Conservation (phyloP, 2,888 invertebrate genomes). For the Apamea monoglypha region DNA sequence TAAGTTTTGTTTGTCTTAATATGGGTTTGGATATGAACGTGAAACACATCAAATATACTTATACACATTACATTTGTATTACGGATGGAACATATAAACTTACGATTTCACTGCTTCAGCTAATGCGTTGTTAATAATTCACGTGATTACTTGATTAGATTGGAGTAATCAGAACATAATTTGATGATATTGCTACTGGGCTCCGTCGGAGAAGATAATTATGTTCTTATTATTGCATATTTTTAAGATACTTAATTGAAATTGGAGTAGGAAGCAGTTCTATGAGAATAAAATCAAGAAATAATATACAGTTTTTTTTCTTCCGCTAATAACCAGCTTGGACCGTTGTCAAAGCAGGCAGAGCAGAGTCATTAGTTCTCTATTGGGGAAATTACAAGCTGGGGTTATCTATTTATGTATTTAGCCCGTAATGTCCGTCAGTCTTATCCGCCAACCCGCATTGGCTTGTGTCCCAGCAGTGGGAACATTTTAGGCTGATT, state of each 20-base stretch:
- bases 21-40: neutral
- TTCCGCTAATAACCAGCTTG: neutral
- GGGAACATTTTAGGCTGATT: neutral
- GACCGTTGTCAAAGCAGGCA: neutral
- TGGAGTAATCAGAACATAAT: conserved; percentile 26
- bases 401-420: neutral
- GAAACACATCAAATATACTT: conserved; percentile 4
- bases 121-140: conserved; percentile 50
- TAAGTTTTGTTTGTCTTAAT: conserved; percentile 7
- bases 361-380: neutral
- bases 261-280: neutral
- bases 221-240: neutral
- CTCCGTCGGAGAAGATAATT: neutral
- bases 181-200: conserved; percentile 15
- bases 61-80: neutral
- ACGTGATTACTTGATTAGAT: conserved; percentile 36
- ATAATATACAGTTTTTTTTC: neutral
- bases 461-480: too few species aligned
- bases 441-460: too few species aligned
- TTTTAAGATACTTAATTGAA: neutral
- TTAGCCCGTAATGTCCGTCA: neutral
- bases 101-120: conserved; percentile 40
- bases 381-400: neutral
- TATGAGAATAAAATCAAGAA: neutral
- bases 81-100: conserved; percentile 25